A percentile compares a stretch with the other conserved stretches of the same genome.
These are phyloP conservation scores for Ginglymostoma cirratum DNA, from an alignment of 2,113 vertebrate genomes.

Conservation along the genomic window DNA sequence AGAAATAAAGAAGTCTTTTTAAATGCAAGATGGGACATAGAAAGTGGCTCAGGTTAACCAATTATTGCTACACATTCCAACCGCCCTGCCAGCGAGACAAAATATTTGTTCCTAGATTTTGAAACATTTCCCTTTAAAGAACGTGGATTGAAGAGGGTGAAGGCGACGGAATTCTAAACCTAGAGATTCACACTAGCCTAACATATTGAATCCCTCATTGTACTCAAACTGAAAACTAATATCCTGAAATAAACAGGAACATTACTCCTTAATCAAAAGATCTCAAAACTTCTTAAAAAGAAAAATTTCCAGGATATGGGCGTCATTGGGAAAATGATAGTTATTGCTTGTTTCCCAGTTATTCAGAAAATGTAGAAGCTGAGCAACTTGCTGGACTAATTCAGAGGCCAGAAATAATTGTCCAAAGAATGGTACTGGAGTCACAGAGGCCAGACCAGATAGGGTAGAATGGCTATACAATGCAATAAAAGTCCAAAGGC, in stretches of 20 bases:
- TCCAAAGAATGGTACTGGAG: not conserved
- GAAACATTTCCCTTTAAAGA: not conserved
- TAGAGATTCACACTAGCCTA: not conserved
- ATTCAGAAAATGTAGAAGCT: not conserved
- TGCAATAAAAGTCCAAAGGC: no score
- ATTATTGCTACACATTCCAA: not conserved
- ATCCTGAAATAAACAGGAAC: not conserved
- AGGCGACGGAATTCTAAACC: not conserved
- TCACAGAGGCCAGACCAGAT: not conserved
- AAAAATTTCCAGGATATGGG: no score
- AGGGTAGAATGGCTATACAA: not conserved
- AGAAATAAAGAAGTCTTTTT: conserved; percentile 7
- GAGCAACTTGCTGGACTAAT: not conserved
- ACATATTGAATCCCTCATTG: not conserved
- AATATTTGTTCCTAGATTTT: not conserved
- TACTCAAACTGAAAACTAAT: not conserved
- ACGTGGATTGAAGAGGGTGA: no score
- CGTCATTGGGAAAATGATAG: not conserved
- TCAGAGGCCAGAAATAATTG: not conserved
- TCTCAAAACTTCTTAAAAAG: not conserved
- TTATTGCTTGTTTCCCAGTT: not conserved
- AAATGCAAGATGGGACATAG: not conserved
- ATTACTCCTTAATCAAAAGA: not conserved
- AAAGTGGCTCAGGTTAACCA: not conserved
- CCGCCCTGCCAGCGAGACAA: not conserved